Evolutionary conservation across 1,140 invertebrate species (phyloP), one percentile per base, ranked within the genome.

Genomic region (Ceratitis capitata): DNA sequence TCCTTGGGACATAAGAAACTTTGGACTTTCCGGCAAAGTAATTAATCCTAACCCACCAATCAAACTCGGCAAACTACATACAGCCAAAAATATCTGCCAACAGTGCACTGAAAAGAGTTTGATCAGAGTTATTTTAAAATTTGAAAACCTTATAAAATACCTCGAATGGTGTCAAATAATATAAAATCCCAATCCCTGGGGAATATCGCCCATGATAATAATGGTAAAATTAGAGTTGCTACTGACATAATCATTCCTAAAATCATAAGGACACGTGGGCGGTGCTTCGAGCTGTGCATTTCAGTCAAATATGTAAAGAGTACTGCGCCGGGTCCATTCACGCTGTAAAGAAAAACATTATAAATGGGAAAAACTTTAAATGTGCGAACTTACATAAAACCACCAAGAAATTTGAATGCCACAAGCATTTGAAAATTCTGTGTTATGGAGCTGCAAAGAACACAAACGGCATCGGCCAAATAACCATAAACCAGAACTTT

Each of bases 1-100:
- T 84, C 95, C 95, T 87, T 94, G 92, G 0, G 95, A 94, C 94
- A 97, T 95, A 0, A 96, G 91, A 91, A 96, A 97, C 91, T 97
- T 97, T 3, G 97, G 96, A 88, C 95, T 97, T 89, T 97, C 97
- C 0, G 96, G 95, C 6, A 97, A 93, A 87, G 95, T 95, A 69
- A 94, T 92, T 64, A 96, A 93, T 0, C 94, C 90, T 9, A 94
- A 61, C 1, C 94, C 94, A 12, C 94, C 94, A 3, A 95, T 87
- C 0, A 97, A 87, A 35, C 94, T 94, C 6, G 96, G 95, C 39
- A 96, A 42, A 0, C 94, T 94, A 84, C 94, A 94, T 0, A 94
- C 85, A 10, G 95, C 92, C 1, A 97, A 91, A 90, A 96, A 97
- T 14, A 97, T 92, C 86, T 96, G 94, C 96, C 96, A 98, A 94